Base-by-base conservation (phyloP, 2,888 invertebrate genomes). In the Cosmia pyralina region DNA sequence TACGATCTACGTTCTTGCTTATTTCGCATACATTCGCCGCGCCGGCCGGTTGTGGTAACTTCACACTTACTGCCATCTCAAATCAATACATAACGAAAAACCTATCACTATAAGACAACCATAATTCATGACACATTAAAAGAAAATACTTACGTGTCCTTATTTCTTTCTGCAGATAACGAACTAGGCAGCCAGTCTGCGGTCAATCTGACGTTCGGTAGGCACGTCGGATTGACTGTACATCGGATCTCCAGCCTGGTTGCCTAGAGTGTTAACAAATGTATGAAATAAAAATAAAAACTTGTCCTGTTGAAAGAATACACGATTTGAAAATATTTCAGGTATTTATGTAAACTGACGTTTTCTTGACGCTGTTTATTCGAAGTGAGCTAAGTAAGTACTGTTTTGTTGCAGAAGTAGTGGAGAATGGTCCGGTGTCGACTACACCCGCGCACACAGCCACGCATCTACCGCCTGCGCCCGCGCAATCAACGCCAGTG, bases 371-470 rank as follows among this genome's bases (percentile, higher is more conserved):
- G 19, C 38, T 72, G 71, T 65, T 66, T 13, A 8, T 72, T 57
- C 58, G 15, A 50, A 10, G 50, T 58, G 15, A 41, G 13, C 59
- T 59, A 17, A 69, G 48, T 50, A 17, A 77, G 52, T 44, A 71
- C 48, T 72, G 44, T 72, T 73, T 63, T 44, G 73, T 93, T 94
- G 68, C 95, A 96, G 96, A 96, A 92, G 93, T 96, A 94, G 94
- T 96, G 92, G 96, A 96, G 90, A 96, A 96, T 94, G 96, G 96
- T 84, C 96, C 96, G 59, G 93, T 95, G 90, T 92, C 95, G 89
- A 93, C 87, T 71, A 89, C 92, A 84, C 90, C 92, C 79, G 86
- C 90, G 90, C 93, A 91, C 83, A 88, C 91, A 67, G 84, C 88
- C 62, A 86, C 91, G 82, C 92, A 91, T 65, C 86, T 91, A 79